Percentiles rank a stretch among this genome's conserved stretches.
phyloP scores from a whole-genome alignment of 1,140 invertebrate genomes.

The Brachionus asplanchnoidis region DNA sequence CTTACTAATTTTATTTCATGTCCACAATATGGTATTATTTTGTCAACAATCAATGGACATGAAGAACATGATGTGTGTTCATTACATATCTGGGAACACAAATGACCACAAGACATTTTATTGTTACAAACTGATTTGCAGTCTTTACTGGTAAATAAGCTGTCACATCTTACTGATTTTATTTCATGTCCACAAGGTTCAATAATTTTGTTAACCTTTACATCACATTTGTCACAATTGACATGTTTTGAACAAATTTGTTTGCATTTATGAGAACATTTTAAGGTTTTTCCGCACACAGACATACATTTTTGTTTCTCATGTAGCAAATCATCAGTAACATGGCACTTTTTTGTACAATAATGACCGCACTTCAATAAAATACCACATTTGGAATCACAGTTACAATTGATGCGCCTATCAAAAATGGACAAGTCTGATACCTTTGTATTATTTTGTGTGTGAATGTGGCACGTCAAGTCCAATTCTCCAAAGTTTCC shows the following conservation, averaged over 20 bases:
- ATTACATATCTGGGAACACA: neutral
- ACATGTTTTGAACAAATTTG: constrained; percentile 32
- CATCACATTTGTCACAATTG: neutral
- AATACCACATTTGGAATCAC: constrained; percentile 49
- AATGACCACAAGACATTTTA: neutral
- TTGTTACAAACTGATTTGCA: constrained; percentile 41
- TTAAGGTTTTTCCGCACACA: constrained; percentile 44
- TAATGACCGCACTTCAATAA: constrained; percentile 52
- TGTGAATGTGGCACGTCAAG: neutral
- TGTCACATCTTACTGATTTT: neutral
- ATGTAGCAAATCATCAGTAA: neutral
- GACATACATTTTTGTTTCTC: constrained; percentile 46
- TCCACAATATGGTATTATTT: neutral
- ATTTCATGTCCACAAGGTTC: neutral
- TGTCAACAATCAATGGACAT: neutral
- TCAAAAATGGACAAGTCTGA: constrained; percentile 50
- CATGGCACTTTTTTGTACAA: constrained; percentile 51
- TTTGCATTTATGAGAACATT: constrained; percentile 41
- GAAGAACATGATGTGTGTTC: neutral
- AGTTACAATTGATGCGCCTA: constrained; percentile 56
- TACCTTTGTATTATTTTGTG: constrained; percentile 43
- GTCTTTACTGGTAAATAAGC: neutral
- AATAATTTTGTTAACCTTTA: neutral
- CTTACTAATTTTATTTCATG: neutral
- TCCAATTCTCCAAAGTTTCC: neutral